Percentiles rank a stretch among this genome's conserved stretches.
phyloP scores from a whole-genome alignment of 2,888 invertebrate genomes.

The Hyposoter dolosus region DNA sequence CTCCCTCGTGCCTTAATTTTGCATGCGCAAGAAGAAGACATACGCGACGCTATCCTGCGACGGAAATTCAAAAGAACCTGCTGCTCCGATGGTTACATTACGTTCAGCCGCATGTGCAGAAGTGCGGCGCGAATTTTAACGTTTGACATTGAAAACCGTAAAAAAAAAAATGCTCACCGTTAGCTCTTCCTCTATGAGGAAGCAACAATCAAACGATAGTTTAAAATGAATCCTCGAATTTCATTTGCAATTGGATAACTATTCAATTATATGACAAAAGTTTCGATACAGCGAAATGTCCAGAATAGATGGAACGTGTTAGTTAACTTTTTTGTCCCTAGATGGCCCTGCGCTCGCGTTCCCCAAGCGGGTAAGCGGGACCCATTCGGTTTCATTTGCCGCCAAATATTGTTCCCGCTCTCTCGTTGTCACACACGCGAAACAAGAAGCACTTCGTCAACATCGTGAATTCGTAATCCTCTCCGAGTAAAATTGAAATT shows the following conservation, averaged over 20 bases:
- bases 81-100: background rate
- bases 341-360: slow-evolving; percentile 18
- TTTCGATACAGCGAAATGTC: background rate
- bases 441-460: slow-evolving; percentile 32
- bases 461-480: slow-evolving; percentile 21
- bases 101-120: too few relatives aligned
- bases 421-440: slow-evolving; percentile 43
- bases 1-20: background rate
- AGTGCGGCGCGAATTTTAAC: too few relatives aligned
- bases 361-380: slow-evolving; percentile 24
- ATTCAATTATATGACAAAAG: background rate
- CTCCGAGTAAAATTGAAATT: background rate
- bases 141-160: too few relatives aligned
- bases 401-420: slow-evolving; percentile 65
- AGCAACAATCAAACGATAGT: too few relatives aligned
- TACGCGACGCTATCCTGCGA: slow-evolving; percentile 19
- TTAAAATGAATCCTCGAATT: background rate
- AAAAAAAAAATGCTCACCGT: too few relatives aligned
- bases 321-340: background rate
- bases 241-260: background rate
- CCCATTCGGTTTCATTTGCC: slow-evolving; percentile 62
- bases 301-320: background rate
- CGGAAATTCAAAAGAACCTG: background rate
- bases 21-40: background rate
- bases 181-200: too few relatives aligned